Evolutionary conservation across 1,140 invertebrate species (phyloP).

Genomic region (Vanessa atalanta): DNA sequence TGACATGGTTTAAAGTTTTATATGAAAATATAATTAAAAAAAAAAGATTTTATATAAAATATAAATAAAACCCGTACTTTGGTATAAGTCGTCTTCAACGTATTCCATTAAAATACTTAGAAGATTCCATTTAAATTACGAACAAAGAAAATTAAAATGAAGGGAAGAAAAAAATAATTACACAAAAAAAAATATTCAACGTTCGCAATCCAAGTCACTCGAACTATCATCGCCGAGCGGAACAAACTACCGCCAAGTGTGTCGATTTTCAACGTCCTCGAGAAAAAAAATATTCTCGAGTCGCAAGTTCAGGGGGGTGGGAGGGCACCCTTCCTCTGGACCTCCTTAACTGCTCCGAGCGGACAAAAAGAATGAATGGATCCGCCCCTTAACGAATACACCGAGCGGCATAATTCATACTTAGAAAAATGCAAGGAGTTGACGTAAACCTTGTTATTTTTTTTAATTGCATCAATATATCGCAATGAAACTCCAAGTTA

Average conservation of each 20-base stretch:
- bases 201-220: constrained; percentile 71
- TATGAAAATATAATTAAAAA: not conserved
- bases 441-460: constrained; percentile 66
- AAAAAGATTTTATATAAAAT: not conserved
- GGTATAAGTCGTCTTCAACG: constrained; percentile 18
- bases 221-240: constrained; percentile 74
- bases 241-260: constrained; percentile 79
- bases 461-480: constrained; percentile 47
- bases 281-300: constrained; percentile 79
- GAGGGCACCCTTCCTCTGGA: constrained; percentile 56
- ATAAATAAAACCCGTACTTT: constrained; percentile 1
- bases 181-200: constrained; percentile 58
- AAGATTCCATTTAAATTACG: constrained; percentile 34
- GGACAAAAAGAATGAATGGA: constrained; percentile 81
- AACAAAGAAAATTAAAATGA: constrained; percentile 49
- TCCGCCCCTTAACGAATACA: constrained; percentile 80
- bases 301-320: constrained; percentile 72
- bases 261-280: constrained; percentile 77
- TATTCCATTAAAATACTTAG: constrained; percentile 30
- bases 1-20: not conserved
- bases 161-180: constrained; percentile 57
- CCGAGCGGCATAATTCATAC: constrained; percentile 79
- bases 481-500: not conserved
- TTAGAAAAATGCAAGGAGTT: constrained; percentile 77
- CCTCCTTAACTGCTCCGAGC: constrained; percentile 75